Conservation (phyloP, 53 echinoderm and acorn worm species). For the Astropecten irregularis region DNA sequence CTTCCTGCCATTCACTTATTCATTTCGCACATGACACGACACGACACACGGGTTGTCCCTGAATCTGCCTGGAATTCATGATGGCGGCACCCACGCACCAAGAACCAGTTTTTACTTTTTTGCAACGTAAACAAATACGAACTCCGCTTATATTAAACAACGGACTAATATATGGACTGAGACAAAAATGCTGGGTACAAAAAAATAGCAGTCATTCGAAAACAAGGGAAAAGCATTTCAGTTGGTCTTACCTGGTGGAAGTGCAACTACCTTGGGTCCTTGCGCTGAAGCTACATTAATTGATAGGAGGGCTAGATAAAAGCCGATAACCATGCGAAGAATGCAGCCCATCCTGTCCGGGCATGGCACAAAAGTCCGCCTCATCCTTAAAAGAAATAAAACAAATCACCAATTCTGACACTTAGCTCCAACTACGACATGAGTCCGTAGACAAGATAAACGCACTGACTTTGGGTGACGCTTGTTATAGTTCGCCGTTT, state of each 20-base stretch:
- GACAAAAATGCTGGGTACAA: no score
- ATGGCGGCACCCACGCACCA: constrained; percentile 49
- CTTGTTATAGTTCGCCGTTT: neutral
- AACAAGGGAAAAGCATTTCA: no score
- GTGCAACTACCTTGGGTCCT: constrained; percentile 30
- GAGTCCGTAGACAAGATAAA: constrained; percentile 13
- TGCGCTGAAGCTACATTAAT: constrained; percentile 24
- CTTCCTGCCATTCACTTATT: neutral
- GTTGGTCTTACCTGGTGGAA: constrained; percentile 31
- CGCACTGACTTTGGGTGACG: neutral
- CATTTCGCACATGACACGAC: constrained; percentile 37
- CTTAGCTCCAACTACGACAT: constrained; percentile 44
- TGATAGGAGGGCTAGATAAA: constrained; percentile 39
- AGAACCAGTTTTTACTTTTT: constrained; percentile 5
- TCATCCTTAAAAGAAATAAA: constrained; percentile 13
- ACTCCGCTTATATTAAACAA: no score
- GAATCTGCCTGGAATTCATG: constrained; percentile 22
- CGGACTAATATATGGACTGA: no score
- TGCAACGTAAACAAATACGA: constrained; percentile 56
- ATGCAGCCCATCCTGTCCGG: constrained; percentile 28
- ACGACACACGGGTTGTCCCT: constrained; percentile 18
- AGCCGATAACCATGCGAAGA: neutral
- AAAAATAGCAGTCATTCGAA: no score
- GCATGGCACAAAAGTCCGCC: constrained; percentile 43
- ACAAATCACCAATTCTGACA: constrained; percentile 13